Base-by-base conservation (phyloP, 1,140 invertebrate species). In the Monomorium pharaonis region DNA sequence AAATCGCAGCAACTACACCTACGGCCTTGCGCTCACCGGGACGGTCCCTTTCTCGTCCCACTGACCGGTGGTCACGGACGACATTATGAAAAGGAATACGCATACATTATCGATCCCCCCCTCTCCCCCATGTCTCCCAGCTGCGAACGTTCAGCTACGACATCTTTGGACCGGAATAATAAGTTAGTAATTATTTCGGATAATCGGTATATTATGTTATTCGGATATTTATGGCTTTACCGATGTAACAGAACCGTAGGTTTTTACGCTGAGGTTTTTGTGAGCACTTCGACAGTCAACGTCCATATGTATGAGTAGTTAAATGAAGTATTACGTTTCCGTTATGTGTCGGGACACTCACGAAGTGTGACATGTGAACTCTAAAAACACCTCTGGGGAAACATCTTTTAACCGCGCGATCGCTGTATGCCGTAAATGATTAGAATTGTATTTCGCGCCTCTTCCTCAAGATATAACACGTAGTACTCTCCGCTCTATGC, bases 1-100 rank as follows among this genome's bases (percentile, higher is more conserved):
- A 84, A 89, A 76, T 72, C 21, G 16, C 51, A 12, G 5, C n/a
- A 27, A 4, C 67, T 54, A 58, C 24, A 58, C 37, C 51, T 74
- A 56, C 3, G 27, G 76, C 81, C 87, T 89, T 78, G 76, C 65
- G 60, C 49, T 75, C 74, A 75, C 72, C 67, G 30, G 78, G 72
- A 72, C 76, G 63, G 60, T 65, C 58, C 88, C 84, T 89, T 89
- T 78, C 84, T 63, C 84, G 70, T 80, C 37, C 24, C 27, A 47
- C 47, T 63, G 80, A 74, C 60, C 69, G 33, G 58, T 83, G 24
- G 54, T 76, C 86, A 65, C 24, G 47, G 47, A 49, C 85, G 54
- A 83, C 4, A 51, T 74, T 74, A 67, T 54, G 67, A 54, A 62
- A 63, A 77, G 42, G 16, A 51, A 69, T 27, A 54, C 9, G 30